phyloP scores from a whole-genome alignment of 2,113 vertebrate species.

The Serinus canaria region DNA sequence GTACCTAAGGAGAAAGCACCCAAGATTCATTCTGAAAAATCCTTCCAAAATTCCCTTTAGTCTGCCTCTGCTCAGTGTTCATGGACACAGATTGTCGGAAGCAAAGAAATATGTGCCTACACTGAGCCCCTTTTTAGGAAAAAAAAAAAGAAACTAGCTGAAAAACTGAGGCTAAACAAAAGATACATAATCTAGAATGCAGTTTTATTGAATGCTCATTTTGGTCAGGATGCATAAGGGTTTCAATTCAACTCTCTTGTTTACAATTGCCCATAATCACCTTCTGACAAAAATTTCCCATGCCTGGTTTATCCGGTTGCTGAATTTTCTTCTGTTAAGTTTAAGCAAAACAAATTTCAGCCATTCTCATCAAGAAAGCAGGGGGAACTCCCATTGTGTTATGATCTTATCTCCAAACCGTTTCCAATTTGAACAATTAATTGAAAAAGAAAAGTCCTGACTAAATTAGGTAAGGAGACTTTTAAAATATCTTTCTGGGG shows the following conservation, averaged over 20 bases:
- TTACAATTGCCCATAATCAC: background rate
- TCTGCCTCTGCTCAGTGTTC: background rate
- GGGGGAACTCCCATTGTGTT: background rate
- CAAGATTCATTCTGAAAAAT: slow-evolving; percentile 48
- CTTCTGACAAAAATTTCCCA: background rate
- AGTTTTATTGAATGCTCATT: background rate
- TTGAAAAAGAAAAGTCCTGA: background rate
- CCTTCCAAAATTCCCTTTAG: slow-evolving; percentile 14
- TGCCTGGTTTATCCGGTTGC: background rate
- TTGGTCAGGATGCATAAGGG: background rate
- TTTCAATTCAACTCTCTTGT: background rate
- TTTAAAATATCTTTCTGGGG: background rate
- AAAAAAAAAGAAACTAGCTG: background rate
- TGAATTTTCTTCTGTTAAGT: background rate
- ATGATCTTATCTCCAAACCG: background rate
- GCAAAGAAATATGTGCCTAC: background rate
- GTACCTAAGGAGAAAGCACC: slow-evolving; percentile 41
- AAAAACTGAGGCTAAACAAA: background rate
- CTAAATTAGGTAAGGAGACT: background rate
- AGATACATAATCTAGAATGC: background rate
- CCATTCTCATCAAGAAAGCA: background rate
- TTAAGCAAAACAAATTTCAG: background rate
- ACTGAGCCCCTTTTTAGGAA: background rate
- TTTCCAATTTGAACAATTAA: background rate
- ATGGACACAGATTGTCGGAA: background rate